Evolutionary conservation across 1,140 invertebrate genomes (phyloP), one percentile per base, ranked within the genome.

Genomic region (Nephila pilipes): DNA sequence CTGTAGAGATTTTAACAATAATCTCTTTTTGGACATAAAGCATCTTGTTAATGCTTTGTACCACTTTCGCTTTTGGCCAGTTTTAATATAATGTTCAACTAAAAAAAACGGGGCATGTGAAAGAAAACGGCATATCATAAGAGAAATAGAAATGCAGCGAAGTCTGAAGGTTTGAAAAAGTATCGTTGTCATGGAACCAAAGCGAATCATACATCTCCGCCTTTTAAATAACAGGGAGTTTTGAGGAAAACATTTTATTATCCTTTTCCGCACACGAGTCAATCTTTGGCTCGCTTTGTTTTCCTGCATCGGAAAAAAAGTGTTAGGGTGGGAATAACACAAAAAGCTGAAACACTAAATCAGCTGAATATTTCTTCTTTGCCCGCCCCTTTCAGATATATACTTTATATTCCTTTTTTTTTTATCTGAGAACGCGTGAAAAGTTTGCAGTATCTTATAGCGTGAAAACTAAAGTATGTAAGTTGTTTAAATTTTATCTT

Each of bases 211-310:
- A 20, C 8, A 81, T 75, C 32, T 75, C 14, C n/a, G 29, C 2
- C 80, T 81, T 81, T n/a, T 81, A 81, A 81, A 25, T 46, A 81
- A 81, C 46, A 12, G 80, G 46, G 12, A 1, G 46, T 46, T 18
- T 81, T 3, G 22, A 25, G 38, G 38, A 25, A 81, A 81, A 81
- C 46, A 81, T 81, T 81, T 81, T 81, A 81, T 81, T 81, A 54
- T 81, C 36, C 38, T 22, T 54, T 36, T 22, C 29, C 32, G 1
- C 29, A 46, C 80, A 54, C n/a, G 38, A 81, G 38, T 81, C 38
- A 25, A n/a, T 25, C 46, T 36, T 36, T 32, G 14, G 1, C 32
- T 16, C 0, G 80, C 38, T 81, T 55, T 81, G 20, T 54, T 54
- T 81, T 54, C 22, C 38, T 29, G 10, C 4, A 5, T 81, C 1